Evolutionary conservation across 2,797 vertebrate species (phyloP).

Genomic region (Tokudaia tokunoshimensis): DNA sequence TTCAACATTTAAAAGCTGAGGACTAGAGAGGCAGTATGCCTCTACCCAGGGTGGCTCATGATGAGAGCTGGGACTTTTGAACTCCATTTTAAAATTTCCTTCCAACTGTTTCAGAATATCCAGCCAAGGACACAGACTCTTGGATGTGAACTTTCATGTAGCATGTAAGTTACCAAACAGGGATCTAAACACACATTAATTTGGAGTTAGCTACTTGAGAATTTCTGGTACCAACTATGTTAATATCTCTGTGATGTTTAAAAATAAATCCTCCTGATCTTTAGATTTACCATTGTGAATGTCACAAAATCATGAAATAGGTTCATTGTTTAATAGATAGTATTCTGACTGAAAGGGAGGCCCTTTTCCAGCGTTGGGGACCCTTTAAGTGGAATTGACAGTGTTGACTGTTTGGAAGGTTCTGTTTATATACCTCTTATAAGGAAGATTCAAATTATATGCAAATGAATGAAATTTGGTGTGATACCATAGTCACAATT

Average conservation of each 20-base stretch:
- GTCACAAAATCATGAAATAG: constrained; percentile 9
- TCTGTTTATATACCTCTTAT: constrained; percentile 32
- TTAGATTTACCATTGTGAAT: background rate
- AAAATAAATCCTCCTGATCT: background rate
- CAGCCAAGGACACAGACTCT: constrained; percentile 1
- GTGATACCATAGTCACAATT: background rate
- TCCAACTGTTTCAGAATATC: background rate
- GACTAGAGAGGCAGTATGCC: background rate
- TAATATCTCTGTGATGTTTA: background rate
- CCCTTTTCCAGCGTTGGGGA: background rate
- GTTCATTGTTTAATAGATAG: constrained; percentile 9
- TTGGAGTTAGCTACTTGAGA: constrained; percentile 7
- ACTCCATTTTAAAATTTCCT: background rate
- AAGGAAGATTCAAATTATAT: constrained; percentile 55
- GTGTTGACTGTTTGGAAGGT: constrained; percentile 1
- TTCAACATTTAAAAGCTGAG: constrained; percentile 27
- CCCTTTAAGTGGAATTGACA: constrained; percentile 30
- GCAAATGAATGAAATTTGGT: constrained; percentile 17
- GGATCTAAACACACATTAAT: background rate
- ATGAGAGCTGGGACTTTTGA: background rate
- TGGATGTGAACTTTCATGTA: background rate
- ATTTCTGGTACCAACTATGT: background rate
- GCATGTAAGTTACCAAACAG: background rate
- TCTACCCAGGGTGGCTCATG: background rate
- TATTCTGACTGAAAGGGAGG: constrained; percentile 2